phyloP scores from a whole-genome alignment of 2,797 vertebrate genomes.

The Cottoperca gobio region DNA sequence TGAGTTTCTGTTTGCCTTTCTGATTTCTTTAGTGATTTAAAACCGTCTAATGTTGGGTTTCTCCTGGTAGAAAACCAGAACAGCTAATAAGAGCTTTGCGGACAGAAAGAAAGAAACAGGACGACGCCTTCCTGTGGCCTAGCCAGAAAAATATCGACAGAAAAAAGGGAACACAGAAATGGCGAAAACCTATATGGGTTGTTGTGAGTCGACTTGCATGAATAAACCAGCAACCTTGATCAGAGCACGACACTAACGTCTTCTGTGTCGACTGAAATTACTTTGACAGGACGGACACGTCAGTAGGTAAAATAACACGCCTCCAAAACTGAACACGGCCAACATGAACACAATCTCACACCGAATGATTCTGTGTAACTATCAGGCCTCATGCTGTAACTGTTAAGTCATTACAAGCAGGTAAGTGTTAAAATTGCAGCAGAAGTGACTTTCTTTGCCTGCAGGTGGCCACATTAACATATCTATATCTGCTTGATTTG shows the following conservation, averaged over 20 bases:
- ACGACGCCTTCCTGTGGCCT: neutral
- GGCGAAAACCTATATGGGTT: neutral
- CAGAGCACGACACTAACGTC: too few species aligned
- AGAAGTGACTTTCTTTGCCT: neutral
- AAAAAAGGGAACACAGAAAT: neutral
- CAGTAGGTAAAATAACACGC: too few species aligned
- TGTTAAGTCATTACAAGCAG: neutral
- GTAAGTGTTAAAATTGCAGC: neutral
- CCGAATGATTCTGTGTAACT: neutral
- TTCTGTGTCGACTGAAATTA: neutral
- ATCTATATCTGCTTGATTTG: neutral
- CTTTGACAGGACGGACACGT: too few species aligned
- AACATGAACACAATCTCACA: neutral
- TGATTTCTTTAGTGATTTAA: neutral
- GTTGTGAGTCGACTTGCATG: neutral
- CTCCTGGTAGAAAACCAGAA: neutral
- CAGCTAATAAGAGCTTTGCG: neutral
- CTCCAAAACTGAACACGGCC: neutral
- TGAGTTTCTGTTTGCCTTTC: neutral
- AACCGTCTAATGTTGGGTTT: neutral
- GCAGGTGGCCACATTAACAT: neutral
- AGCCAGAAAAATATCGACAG: neutral
- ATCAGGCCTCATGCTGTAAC: neutral
- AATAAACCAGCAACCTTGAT: too few species aligned
- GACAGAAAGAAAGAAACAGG: neutral